Evolutionary conservation across 2,888 invertebrate species (phyloP), one percentile per base, ranked within the genome.

Genomic region (Ormyrus rosae): DNA sequence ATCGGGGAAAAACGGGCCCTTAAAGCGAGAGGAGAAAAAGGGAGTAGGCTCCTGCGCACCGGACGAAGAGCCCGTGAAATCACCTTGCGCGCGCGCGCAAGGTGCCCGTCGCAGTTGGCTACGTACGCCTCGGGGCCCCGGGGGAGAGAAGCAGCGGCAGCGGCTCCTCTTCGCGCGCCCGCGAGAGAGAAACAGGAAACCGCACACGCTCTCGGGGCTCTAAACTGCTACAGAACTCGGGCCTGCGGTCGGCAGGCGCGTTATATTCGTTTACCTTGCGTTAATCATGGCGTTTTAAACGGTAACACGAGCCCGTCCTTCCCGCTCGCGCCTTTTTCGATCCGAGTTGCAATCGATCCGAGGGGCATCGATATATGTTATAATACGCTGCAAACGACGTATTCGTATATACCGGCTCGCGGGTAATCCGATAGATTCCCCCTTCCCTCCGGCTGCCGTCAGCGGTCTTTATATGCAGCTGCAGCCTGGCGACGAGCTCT

Each of bases 241-340:
- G 19, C 19, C 86, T 90, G 90, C 87, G 90, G 90, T 90, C 85
- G 83, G 83, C 84, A 87, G 85, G 87, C 87, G 87, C 88, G 87
- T 90, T 89, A 89, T 90, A 89, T 90, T 89, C 90, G 88, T 90
- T 90, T 90, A 90, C 89, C 88, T 89, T 88, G 87, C 88, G 89
- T 90, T 90, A 90, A 90, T 90, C 89, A 90, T 90, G 89, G 88
- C 90, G 89, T 90, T 90, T 91, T 91, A 74, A 79, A 53, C 87
- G 86, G 90, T 89, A 90, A 90, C 86, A 83, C 86, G 86, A 90
- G 84, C 83, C 51, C 78, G 80, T 81, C 84, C 84, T 83, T 83
- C 80, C 81, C 83, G 60, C 73, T 64, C 53, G 56, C 64, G 55
- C 69, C 48, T 67, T 61, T 11, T 60, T 74, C 51, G 19, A 60